These are phyloP conservation scores for Oeneis ivallda DNA, from an alignment of 2,888 invertebrate genomes.

Conservation along the genomic window DNA sequence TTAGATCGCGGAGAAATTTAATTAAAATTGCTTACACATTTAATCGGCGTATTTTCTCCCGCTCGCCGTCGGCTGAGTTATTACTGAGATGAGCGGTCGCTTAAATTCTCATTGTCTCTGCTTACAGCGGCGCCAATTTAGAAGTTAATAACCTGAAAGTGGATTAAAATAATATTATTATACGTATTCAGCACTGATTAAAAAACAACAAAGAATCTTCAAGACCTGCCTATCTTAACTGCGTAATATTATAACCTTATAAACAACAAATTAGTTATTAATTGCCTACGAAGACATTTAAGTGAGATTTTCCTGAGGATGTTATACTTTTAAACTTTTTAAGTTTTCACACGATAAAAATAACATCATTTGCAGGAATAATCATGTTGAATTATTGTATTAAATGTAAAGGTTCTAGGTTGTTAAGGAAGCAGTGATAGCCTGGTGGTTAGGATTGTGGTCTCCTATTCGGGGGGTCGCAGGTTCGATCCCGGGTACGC, in stretches of 20 bases:
- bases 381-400: too few species aligned
- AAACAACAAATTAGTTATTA: too few species aligned
- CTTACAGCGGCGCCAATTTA: slow-evolving; percentile 15
- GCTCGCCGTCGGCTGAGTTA: slow-evolving; percentile 6
- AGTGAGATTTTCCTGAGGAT: too few species aligned
- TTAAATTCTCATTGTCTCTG: slow-evolving; percentile 20
- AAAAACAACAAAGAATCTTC: slow-evolving; percentile 4
- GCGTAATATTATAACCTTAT: not conserved
- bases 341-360: too few species aligned
- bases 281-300: too few species aligned
- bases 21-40: slow-evolving; percentile 19
- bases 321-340: too few species aligned
- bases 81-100: slow-evolving; percentile 20
- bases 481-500: too few species aligned
- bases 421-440: too few species aligned
- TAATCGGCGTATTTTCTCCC: slow-evolving; percentile 9
- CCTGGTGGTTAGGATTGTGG: too few species aligned
- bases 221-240: not conserved
- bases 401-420: too few species aligned
- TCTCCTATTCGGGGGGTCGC: too few species aligned
- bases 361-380: too few species aligned
- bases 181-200: slow-evolving; percentile 7
- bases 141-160: slow-evolving; percentile 18
- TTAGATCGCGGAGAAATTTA: not conserved
- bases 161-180: slow-evolving; percentile 13